Evolutionary conservation across 2,113 vertebrate species (phyloP).

Genomic region (Pteropus alecto): DNA sequence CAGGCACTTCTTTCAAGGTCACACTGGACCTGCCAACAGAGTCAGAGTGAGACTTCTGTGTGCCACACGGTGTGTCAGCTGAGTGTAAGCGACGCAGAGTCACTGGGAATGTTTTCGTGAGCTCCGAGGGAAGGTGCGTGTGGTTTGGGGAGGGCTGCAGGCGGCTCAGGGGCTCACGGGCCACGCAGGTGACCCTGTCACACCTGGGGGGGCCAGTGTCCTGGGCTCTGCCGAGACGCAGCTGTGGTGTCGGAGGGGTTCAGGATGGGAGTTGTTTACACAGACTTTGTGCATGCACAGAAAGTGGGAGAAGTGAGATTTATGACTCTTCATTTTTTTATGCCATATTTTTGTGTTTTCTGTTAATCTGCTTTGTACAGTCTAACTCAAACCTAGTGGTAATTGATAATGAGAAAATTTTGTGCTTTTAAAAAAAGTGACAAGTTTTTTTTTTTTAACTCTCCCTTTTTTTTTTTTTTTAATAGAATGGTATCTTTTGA

Average conservation of each 20-base stretch:
- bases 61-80: background rate
- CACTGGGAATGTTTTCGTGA: background rate
- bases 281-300: background rate
- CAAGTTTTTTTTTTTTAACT: background rate
- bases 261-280: background rate
- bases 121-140: background rate
- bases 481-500: too few relatives aligned
- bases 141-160: background rate
- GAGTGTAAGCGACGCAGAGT: background rate
- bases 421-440: background rate
- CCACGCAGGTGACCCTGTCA: background rate
- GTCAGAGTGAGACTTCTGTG: background rate
- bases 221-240: too few relatives aligned
- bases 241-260: too few relatives aligned
- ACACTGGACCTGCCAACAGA: background rate
- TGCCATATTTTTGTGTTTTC: background rate
- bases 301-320: background rate
- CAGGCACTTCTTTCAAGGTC: background rate
- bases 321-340: background rate
- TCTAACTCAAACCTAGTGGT: background rate
- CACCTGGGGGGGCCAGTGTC: background rate
- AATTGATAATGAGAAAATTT: background rate
- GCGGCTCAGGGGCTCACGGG: background rate
- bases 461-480: background rate
- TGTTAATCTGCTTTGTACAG: background rate